Percentiles rank a stretch among this genome's conserved stretches.
Conservation (phyloP, 2,888 invertebrate species). For the Chloromyia formosa region DNA sequence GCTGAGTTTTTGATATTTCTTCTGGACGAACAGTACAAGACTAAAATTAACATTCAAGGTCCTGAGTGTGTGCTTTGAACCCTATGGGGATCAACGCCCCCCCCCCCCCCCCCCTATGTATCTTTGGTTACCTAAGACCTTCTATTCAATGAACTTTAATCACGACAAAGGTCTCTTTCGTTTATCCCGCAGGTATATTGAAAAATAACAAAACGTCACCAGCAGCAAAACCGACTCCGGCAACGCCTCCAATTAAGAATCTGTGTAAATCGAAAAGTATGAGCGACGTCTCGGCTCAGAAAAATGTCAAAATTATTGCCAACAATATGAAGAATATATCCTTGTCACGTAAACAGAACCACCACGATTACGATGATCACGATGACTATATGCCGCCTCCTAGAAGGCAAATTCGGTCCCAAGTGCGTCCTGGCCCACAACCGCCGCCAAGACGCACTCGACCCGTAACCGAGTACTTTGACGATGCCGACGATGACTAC, state of each 20-base stretch:
- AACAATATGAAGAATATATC: slow-evolving; percentile 51
- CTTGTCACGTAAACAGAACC: neutral
- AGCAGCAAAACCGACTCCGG: neutral
- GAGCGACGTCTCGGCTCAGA: slow-evolving; percentile 24
- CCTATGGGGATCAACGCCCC: too few relatives aligned
- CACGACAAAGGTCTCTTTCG: too few relatives aligned
- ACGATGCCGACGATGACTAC: slow-evolving; percentile 11
- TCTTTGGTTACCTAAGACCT: too few relatives aligned
- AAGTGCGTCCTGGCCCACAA: neutral
- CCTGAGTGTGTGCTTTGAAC: too few relatives aligned
- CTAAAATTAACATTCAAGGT: too few relatives aligned
- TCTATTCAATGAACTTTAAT: too few relatives aligned
- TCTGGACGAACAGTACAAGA: too few relatives aligned
- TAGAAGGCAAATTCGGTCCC: neutral
- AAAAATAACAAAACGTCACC: slow-evolving; percentile 19
- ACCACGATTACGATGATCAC: neutral
- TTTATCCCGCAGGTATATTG: slow-evolving; percentile 19
- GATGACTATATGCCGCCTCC: slow-evolving; percentile 16
- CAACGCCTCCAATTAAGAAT: neutral
- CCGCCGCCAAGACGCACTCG: slow-evolving; percentile 10
- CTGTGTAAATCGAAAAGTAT: slow-evolving; percentile 26
- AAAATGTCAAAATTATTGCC: slow-evolving; percentile 50
- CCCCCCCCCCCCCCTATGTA: too few relatives aligned
- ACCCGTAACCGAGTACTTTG: slow-evolving; percentile 28
- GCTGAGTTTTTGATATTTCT: too few relatives aligned